These are phyloP conservation scores for Standfussiana lucernea DNA, from an alignment of 2,888 invertebrate species.

Conservation along the genomic window DNA sequence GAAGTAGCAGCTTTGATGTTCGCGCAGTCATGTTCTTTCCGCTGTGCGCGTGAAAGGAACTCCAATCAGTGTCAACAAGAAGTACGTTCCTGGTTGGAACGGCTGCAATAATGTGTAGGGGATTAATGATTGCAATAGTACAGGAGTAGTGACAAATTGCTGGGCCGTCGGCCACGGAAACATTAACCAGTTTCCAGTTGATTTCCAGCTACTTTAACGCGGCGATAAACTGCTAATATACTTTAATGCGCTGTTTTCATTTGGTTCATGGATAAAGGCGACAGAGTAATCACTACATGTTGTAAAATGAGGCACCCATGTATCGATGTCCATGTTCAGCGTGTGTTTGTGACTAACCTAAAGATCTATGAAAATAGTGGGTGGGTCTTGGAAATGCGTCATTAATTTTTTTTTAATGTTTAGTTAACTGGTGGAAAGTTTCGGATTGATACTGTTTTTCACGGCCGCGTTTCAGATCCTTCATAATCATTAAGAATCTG, in stretches of 20 bases:
- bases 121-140: conserved; percentile 63
- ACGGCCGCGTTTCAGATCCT: not conserved
- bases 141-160: conserved; percentile 60
- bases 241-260: conserved; percentile 57
- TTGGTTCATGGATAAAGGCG: conserved; percentile 45
- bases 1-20: conserved; percentile 54
- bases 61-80: conserved; percentile 64
- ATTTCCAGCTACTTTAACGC: conserved; percentile 55
- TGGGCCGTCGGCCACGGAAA: conserved; percentile 56
- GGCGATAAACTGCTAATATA: conserved; percentile 56
- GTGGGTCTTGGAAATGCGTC: conserved; percentile 19
- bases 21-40: conserved; percentile 55
- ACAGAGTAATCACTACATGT: conserved; percentile 54
- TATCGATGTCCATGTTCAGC: conserved; percentile 8
- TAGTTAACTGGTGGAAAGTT: not conserved
- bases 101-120: conserved; percentile 59
- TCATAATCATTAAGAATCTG: not conserved
- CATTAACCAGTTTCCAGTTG: conserved; percentile 57
- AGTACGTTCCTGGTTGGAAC: conserved; percentile 53
- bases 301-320: conserved; percentile 37
- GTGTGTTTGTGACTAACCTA: conserved; percentile 23
- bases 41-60: conserved; percentile 58
- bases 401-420: conserved; percentile 1
- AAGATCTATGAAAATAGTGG: conserved; percentile 22
- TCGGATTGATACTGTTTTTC: not conserved